phyloP scores from a whole-genome alignment of 1,140 invertebrate genomes.

The Tachypleus tridentatus region DNA sequence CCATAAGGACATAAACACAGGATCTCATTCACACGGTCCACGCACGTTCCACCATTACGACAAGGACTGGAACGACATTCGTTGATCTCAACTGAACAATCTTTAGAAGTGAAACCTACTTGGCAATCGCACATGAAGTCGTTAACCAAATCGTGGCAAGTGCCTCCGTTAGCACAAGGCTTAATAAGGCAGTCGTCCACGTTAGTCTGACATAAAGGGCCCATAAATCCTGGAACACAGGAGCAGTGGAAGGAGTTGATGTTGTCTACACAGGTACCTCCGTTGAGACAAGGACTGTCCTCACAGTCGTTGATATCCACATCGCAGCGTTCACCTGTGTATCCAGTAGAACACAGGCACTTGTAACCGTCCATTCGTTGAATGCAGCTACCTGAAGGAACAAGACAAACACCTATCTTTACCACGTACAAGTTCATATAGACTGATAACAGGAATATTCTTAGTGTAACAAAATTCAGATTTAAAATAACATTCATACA shows the following conservation, averaged over 20 bases:
- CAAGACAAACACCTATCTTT: too few species aligned
- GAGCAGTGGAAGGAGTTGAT: conserved; percentile 69
- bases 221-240: conserved; percentile 77
- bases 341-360: conserved; percentile 65
- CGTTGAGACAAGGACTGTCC: conserved; percentile 69
- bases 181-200: conserved; percentile 71
- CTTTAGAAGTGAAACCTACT: conserved; percentile 30
- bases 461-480: too few species aligned
- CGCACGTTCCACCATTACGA: conserved; percentile 64
- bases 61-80: conserved; percentile 68
- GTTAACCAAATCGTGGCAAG: conserved; percentile 62
- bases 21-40: conserved; percentile 48
- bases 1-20: conserved; percentile 47
- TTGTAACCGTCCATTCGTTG: conserved; percentile 49
- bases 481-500: too few species aligned
- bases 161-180: conserved; percentile 72
- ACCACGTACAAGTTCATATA: too few species aligned
- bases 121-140: conserved; percentile 57
- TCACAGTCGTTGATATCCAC: conserved; percentile 73
- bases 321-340: conserved; percentile 60
- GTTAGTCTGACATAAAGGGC: conserved; percentile 61
- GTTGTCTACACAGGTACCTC: conserved; percentile 77
- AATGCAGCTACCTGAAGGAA: conserved; percentile 48
- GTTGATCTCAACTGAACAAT: conserved; percentile 38
- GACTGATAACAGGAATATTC: too few species aligned